Evolutionary conservation across 2,797 vertebrate genomes (phyloP), one percentile per base, ranked within the genome.

Genomic region (Microctenopoma steveboyesi): DNA sequence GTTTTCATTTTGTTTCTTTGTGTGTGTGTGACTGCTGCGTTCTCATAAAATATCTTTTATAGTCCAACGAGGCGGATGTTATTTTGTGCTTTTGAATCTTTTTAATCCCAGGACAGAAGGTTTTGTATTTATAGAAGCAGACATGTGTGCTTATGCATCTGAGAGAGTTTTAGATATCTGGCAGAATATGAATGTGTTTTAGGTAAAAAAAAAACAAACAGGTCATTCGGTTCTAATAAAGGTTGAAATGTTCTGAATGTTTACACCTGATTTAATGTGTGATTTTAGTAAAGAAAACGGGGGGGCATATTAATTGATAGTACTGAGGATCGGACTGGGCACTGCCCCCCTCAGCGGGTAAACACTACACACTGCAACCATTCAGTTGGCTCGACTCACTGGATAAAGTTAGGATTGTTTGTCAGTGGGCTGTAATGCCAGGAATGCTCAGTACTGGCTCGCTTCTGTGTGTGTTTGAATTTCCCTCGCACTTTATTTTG

Each of bases 341-440:
- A 59, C 69, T 69, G 67, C 85, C 85, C 79, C 79, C 64, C 80
- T 89, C 81, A 14, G 76, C 78, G 87, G 87, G 86, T 92, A 93
- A 92, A 93, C 90, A 91, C 84, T 64, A 88, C 89, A 95, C 93
- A 95, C 93, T 93, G 90, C 84, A 70, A 74, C 92, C 90, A 93
- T 94, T 94, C 92, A 95, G 83, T 77, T 88, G 83, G 83, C 90
- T 54, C 81, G 11, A 71, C 87, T 86, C 82, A 69, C 86, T 86
- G 92, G 91, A 94, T 94, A 93, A 94, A 94, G 93, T 94, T 94
- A 91, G 92, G 92, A 93, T 93, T 94, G 94, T 94, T 93, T 93
- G 93, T 94, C 92, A 91, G 91, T 52, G 69, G 69, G 69, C 89
- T 93, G 93, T 87, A 93, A 95, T 92, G 92, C 81, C 87, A 92